A percentile compares a stretch with the other conserved stretches of the same genome.
phyloP scores from a whole-genome alignment of 2,888 invertebrate genomes.

The Xanthorhoe spadicearia region DNA sequence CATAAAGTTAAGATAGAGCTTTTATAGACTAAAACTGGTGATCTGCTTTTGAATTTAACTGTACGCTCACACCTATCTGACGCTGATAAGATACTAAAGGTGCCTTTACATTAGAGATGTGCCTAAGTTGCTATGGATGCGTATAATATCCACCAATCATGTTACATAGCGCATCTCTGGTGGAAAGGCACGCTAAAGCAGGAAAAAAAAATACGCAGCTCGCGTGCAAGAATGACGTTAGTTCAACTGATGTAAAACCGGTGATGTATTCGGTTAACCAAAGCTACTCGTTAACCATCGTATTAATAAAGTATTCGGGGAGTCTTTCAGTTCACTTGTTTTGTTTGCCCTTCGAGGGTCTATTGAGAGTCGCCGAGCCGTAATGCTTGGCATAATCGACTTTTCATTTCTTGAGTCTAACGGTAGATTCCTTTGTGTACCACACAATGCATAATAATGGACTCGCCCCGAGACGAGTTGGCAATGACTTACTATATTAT shows the following conservation, averaged over 20 bases:
- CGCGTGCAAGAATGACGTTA: conserved; percentile 45
- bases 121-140: too few relatives aligned
- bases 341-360: conserved; percentile 27
- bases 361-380: conserved; percentile 30
- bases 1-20: too few relatives aligned
- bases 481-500: conserved; percentile 43
- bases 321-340: conserved; percentile 50
- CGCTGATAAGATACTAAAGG: conserved; percentile 24
- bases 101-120: too few relatives aligned
- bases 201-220: conserved; percentile 49
- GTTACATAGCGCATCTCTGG: too few relatives aligned
- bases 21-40: too few relatives aligned
- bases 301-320: conserved; percentile 58
- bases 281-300: conserved; percentile 60
- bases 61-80: neutral
- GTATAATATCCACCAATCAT: too few relatives aligned
- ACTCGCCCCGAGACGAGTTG: conserved; percentile 49
- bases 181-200: too few relatives aligned
- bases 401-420: conserved; percentile 49
- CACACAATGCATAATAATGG: conserved; percentile 58
- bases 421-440: conserved; percentile 48
- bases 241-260: conserved; percentile 38
- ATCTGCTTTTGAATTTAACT: too few relatives aligned
- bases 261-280: conserved; percentile 59
- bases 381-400: conserved; percentile 40